Evolutionary conservation across 2,113 vertebrate genomes (phyloP).

Genomic region (Heterotilapia buettikoferi): DNA sequence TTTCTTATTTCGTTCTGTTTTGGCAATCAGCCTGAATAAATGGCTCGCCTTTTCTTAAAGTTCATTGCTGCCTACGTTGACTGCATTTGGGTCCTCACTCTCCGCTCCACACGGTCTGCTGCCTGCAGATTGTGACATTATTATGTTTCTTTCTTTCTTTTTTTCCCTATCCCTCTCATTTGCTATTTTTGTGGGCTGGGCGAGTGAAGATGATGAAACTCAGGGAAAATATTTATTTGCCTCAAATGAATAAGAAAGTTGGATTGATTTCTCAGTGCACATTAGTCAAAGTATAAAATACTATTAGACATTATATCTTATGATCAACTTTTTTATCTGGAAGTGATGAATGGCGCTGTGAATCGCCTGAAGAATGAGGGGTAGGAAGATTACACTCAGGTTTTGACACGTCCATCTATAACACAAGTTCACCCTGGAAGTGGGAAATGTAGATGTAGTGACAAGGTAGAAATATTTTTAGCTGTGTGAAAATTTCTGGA

Average conservation of each 20-base stretch:
- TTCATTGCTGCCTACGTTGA: neutral
- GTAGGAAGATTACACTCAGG: neutral
- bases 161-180: neutral
- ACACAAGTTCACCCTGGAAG: neutral
- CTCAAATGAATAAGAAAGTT: neutral
- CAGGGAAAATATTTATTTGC: neutral
- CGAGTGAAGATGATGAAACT: neutral
- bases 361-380: neutral
- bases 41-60: neutral
- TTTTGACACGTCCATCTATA: neutral
- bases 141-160: neutral
- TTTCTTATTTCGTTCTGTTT: neutral
- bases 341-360: neutral
- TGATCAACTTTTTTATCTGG: neutral
- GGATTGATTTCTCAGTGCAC: neutral
- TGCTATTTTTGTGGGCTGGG: neutral
- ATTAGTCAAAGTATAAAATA: neutral
- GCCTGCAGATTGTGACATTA: neutral
- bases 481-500: neutral
- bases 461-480: neutral
- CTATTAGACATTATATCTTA: neutral
- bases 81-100: neutral
- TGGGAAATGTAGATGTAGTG: neutral
- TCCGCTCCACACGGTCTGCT: fast-evolving
- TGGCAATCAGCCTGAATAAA: neutral